Evolutionary conservation across 1,140 invertebrate genomes (phyloP).

Genomic region (Euglossa dilemma): DNA sequence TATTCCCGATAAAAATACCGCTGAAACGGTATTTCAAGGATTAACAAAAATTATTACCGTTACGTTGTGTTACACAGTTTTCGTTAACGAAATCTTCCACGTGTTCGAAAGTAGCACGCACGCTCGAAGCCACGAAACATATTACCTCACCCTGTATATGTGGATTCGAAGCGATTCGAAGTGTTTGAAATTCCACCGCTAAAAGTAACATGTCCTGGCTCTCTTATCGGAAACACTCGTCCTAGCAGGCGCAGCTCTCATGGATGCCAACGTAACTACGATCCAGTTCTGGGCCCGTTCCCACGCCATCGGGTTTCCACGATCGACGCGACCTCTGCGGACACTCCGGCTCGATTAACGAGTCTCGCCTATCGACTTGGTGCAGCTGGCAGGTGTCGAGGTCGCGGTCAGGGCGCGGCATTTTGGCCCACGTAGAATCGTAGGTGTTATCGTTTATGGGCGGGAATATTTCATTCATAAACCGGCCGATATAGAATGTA

Average conservation of each 20-base stretch:
- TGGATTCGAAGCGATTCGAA: no score
- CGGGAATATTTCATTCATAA: conserved; percentile 18
- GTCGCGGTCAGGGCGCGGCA: background rate
- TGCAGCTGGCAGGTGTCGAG: conserved; percentile 22
- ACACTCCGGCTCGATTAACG: background rate
- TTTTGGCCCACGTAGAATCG: background rate
- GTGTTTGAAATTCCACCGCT: no score
- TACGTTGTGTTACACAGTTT: no score
- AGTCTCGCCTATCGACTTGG: conserved; percentile 5
- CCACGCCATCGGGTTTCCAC: background rate
- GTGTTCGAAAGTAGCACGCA: no score
- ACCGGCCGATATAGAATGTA: background rate
- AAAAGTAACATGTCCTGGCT: no score
- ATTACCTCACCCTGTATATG: no score
- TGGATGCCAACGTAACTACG: conserved; percentile 24
- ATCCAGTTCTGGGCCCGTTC: background rate
- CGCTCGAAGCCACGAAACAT: no score
- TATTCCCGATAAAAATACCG: no score
- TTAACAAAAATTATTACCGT: no score
- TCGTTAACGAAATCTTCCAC: no score
- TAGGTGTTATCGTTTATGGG: background rate
- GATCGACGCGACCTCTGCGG: conserved; percentile 23
- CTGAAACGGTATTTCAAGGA: no score
- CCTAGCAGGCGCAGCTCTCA: background rate
- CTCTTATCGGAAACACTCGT: background rate